These are phyloP conservation scores for Cataglyphis hispanica DNA, from an alignment of 1,140 invertebrate genomes.

Conservation along the genomic window DNA sequence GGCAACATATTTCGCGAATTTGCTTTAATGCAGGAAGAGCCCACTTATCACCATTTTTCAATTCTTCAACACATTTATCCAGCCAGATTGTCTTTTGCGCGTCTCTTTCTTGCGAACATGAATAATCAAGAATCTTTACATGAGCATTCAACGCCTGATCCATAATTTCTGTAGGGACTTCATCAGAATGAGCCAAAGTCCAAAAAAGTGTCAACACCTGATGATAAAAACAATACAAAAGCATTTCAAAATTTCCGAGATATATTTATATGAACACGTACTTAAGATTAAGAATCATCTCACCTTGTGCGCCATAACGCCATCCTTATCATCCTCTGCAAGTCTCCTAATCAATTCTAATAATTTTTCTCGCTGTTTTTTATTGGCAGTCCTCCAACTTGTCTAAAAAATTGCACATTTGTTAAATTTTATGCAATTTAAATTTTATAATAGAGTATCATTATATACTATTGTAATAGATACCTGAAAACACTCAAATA, in stretches of 20 bases:
- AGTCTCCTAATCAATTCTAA: slow-evolving; percentile 97
- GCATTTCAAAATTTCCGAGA: slow-evolving; percentile 7
- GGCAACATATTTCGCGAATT: slow-evolving; percentile 97
- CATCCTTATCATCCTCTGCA: slow-evolving; percentile 99
- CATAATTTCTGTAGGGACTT: slow-evolving; percentile 98
- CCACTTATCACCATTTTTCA: slow-evolving; percentile 96
- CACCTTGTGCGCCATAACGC: slow-evolving; percentile 99
- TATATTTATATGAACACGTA: background rate
- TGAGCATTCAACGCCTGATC: slow-evolving; percentile 98
- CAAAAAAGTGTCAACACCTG: slow-evolving; percentile 98
- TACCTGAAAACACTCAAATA: slow-evolving; percentile 99
- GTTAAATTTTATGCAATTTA: background rate
- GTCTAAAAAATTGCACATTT: slow-evolving; percentile 87
- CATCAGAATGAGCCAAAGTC: slow-evolving; percentile 98
- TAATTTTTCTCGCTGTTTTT: slow-evolving; percentile 98
- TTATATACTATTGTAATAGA: background rate
- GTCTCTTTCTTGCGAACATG: slow-evolving; percentile 98
- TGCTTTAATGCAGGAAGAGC: slow-evolving; percentile 97
- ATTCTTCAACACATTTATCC: slow-evolving; percentile 97
- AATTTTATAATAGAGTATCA: background rate
- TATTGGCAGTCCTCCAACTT: slow-evolving; percentile 98
- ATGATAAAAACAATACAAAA: slow-evolving; percentile 59
- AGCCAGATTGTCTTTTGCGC: slow-evolving; percentile 98
- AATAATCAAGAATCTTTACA: slow-evolving; percentile 99
- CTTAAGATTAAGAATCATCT: slow-evolving; percentile 31